Evolutionary conservation across 2,113 vertebrate species (phyloP), one percentile per base, ranked within the genome.

Genomic region (Pao palembangensis): DNA sequence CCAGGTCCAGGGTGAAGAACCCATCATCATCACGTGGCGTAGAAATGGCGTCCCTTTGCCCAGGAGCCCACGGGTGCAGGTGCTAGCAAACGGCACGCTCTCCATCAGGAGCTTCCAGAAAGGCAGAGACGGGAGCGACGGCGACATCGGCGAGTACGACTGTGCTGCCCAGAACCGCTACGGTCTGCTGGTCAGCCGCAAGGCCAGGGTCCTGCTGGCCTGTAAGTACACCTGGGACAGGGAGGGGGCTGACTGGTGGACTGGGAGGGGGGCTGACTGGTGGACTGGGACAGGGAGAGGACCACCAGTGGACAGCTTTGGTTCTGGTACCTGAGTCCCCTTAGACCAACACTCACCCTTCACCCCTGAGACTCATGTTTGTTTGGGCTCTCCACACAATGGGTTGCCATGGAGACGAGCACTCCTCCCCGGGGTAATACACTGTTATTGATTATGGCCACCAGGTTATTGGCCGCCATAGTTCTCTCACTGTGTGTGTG

Each of bases 131-230:
- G 81, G 88, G n/a, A 81, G 69, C 0, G 69, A 75, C 0, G 59
- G 75, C 0, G 86, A 88, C 6, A 72, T 84, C 8, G 91, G 89
- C 0, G 85, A 91, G 53, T 91, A 91, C 17, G 89, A 89, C 68
- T 90, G 89, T 0, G 42, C 87, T 0, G 90, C 87, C 3, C 90
- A 91, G 60, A 93, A 88, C 52, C 76, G 63, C 11, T 91, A 77
- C 0, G 89, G 90, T 46, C 25, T 84, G 75, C 79, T 91, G 83
- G 80, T 92, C 81, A 94, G 92, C 83, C 80, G 77, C 59, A 81
- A 84, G 64, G 89, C 91, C 64, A 63, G 73, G 6, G 88, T 91
- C 0, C 88, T 81, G 11, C 73, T 90, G 67, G 91, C 91, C 25
- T 91, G 91, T 92, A 77, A 90, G 46, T n/a, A 31, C 28, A 31